Conservation (phyloP, 2,888 invertebrate genomes). For the Vandiemenella viatica region DNA sequence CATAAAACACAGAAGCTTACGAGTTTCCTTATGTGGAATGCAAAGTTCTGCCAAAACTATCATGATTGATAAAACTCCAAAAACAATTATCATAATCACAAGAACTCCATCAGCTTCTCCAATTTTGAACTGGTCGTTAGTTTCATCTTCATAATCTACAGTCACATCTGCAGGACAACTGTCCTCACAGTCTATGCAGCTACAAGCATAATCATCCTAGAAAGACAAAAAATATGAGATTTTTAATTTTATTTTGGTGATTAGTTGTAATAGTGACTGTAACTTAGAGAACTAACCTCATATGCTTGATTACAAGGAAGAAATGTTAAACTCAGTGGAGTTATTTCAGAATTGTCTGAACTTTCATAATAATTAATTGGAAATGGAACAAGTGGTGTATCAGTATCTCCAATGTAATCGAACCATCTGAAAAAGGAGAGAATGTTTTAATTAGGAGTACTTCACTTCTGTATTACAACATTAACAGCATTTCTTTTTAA, state of each 20-base stretch:
- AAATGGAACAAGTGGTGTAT: constrained; percentile 44
- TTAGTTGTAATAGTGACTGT: too few species aligned
- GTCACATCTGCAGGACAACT: constrained; percentile 44
- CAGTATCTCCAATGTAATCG: constrained; percentile 38
- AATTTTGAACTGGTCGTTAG: constrained; percentile 37
- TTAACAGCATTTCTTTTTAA: too few species aligned
- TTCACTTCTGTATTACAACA: too few species aligned
- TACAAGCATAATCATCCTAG: too few species aligned
- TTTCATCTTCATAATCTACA: constrained; percentile 16
- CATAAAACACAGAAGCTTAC: too few species aligned
- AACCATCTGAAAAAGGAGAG: constrained; percentile 40
- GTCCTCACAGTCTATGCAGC: constrained; percentile 57
- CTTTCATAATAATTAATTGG: constrained; percentile 33
- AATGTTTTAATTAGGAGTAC: neutral
- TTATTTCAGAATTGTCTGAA: neutral
- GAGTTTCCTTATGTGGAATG: too few species aligned
- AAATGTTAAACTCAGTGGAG: neutral
- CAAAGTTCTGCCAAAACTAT: too few species aligned
- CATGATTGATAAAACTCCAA: too few species aligned
- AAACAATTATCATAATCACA: constrained; percentile 43
- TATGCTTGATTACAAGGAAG: constrained; percentile 41
- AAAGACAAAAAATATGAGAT: too few species aligned
- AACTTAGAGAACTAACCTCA: constrained; percentile 30
- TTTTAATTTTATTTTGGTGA: neutral
- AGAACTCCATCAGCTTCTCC: constrained; percentile 41